Evolutionary conservation across 2,888 invertebrate genomes (phyloP), one percentile per base, ranked within the genome.

Genomic region (Aphodius sticticus): DNA sequence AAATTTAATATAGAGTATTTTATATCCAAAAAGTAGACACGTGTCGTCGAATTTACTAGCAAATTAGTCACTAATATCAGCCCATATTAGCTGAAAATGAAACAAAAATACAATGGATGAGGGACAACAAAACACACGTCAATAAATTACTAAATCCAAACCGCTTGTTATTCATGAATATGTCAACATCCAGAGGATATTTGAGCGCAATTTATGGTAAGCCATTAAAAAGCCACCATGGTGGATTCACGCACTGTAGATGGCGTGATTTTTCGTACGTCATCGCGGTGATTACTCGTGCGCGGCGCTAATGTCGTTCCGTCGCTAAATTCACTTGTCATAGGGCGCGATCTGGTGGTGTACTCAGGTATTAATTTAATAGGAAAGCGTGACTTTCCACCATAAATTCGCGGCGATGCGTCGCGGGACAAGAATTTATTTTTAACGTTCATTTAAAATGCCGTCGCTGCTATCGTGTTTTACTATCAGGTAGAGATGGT

Each of bases 331-430:
- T 53, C 53, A 53, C 3, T 53, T 53, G 53, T 53, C 53, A 53
- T 53, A 12, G 53, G 1, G 53, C 53, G 53, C 53, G 53, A 2
- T 53, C 53, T 53, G 9, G 53, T 12, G 53, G 53, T 12, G 1
- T 53, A 53, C 53, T 53, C 53, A 53, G 53, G 53, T 53, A 53
- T 53, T 53, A 53, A 53, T 53, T 53, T 53, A 53, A 53, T 53
- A 53, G 53, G 9, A 53, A 53, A 53, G 53, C 53, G 53, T 53
- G 53, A 53, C 53, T 53, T 53, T 9, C 7, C 53, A 53, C 53
- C 53, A 53, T 53, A 53, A 53, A 53, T 53, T 53, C 53, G 53
- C 53, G 53, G 2, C 53, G 53, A 53, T 12, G 7, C 53, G 53
- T 53, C 7, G 7, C 53, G 12, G 53, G 53, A 53, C 7, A 53